A percentile compares a stretch with the other conserved stretches of the same genome.
phyloP scores from a whole-genome alignment of 2,797 vertebrate genomes.

The Falco naumanni region DNA sequence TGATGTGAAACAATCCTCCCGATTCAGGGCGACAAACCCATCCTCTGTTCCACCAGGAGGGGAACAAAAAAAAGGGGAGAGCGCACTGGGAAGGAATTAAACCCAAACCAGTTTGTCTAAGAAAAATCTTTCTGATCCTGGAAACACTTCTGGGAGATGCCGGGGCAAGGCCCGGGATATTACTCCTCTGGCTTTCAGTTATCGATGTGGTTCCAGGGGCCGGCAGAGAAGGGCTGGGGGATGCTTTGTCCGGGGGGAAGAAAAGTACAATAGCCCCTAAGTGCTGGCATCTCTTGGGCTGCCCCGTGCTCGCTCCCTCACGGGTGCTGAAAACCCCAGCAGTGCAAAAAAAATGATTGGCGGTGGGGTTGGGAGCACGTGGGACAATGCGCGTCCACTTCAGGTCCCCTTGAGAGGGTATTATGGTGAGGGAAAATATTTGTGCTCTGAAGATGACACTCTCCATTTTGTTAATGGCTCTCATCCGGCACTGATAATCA shows the following conservation, averaged over 20 bases:
- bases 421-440: slow-evolving; percentile 83
- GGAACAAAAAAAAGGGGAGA: slow-evolving; percentile 59
- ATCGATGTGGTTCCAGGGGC: slow-evolving; percentile 1
- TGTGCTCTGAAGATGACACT: slow-evolving; percentile 83
- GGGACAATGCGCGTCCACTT: slow-evolving; percentile 81
- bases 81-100: slow-evolving; percentile 34
- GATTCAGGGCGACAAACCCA: slow-evolving; percentile 92
- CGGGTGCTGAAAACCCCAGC: not conserved
- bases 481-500: slow-evolving; percentile 70
- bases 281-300: slow-evolving; percentile 52
- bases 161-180: not conserved
- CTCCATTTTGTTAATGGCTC: slow-evolving; percentile 82
- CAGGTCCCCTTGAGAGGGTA: slow-evolving; percentile 85
- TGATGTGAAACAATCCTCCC: slow-evolving; percentile 92
- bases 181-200: slow-evolving; percentile 15
- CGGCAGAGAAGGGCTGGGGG: not conserved
- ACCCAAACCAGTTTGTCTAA: not conserved
- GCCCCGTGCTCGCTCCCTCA: slow-evolving; percentile 22
- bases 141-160: not conserved
- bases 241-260: slow-evolving; percentile 34
- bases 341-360: not conserved
- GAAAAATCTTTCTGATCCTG: slow-evolving; percentile 14
- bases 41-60: slow-evolving; percentile 80
- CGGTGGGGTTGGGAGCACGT: slow-evolving; percentile 33
- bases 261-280: slow-evolving; percentile 62